These are phyloP conservation scores for Stercorarius parasiticus DNA, from an alignment of 2,113 vertebrate genomes.

Conservation along the genomic window DNA sequence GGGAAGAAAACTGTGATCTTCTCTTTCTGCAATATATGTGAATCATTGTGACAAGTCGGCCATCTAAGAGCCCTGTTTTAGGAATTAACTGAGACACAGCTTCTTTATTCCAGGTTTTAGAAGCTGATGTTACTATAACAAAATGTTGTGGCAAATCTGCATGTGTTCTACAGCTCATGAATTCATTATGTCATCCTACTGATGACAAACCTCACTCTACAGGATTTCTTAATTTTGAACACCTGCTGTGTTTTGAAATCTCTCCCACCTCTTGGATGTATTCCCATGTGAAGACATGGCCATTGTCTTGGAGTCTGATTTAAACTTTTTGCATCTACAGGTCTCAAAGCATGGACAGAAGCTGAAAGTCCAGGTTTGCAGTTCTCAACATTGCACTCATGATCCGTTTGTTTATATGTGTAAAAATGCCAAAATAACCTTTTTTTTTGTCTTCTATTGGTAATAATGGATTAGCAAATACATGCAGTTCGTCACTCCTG, in stretches of 20 bases:
- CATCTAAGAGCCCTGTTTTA: background rate
- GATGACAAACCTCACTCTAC: background rate
- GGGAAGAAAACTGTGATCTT: background rate
- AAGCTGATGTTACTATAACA: background rate
- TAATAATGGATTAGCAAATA: background rate
- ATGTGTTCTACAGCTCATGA: background rate
- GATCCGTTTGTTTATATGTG: background rate
- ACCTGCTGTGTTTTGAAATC: background rate
- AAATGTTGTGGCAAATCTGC: background rate
- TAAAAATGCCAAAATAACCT: background rate
- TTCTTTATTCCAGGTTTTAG: background rate
- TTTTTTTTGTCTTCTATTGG: background rate
- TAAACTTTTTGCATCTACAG: background rate
- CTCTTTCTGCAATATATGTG: background rate
- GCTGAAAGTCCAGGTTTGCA: fast-evolving
- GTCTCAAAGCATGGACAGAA: background rate
- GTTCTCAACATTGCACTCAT: background rate
- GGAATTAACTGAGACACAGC: background rate
- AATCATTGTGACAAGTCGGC: fast-evolving
- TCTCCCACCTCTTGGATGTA: background rate
- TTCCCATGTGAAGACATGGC: background rate
- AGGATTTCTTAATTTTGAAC: background rate
- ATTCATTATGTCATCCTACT: background rate
- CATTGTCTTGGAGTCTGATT: background rate
- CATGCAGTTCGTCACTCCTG: background rate